phyloP scores from a whole-genome alignment of 2,113 vertebrate species.

The Tichodroma muraria region DNA sequence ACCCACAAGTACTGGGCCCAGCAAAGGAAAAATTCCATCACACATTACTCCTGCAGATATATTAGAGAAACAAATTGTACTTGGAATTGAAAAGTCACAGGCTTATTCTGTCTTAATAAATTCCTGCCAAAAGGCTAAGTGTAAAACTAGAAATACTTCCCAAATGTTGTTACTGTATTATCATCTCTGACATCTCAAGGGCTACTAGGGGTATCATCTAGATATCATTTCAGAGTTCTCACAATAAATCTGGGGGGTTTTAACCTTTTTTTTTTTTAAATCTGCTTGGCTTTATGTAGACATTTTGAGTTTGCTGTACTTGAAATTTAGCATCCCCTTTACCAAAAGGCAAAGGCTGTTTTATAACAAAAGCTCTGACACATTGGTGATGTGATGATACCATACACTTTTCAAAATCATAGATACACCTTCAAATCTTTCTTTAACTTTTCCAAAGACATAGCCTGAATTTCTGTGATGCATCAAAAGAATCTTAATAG shows the following conservation, averaged over 20 bases:
- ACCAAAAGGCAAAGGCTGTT: background rate
- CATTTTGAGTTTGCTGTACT: constrained; percentile 31
- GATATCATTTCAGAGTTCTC: constrained; percentile 49
- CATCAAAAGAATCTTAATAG: background rate
- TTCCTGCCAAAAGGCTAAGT: constrained; percentile 95
- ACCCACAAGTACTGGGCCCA: constrained; percentile 69
- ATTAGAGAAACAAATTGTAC: constrained; percentile 99
- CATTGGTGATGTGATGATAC: background rate
- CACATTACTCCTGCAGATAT: constrained; percentile 86
- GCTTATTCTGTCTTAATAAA: constrained; percentile 99
- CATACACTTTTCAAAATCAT: background rate
- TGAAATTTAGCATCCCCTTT: constrained; percentile 8
- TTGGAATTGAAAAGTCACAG: constrained; percentile 99
- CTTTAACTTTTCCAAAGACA: background rate
- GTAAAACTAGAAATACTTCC: constrained; percentile 84
- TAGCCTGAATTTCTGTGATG: background rate
- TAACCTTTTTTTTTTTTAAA: background rate
- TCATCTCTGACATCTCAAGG: constrained; percentile 88
- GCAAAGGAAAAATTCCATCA: constrained; percentile 94
- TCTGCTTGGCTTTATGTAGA: constrained; percentile 24
- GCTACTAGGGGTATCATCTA: constrained; percentile 58
- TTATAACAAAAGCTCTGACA: background rate
- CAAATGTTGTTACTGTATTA: constrained; percentile 90
- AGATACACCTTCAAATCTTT: background rate
- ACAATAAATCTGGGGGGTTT: background rate